Conservation (phyloP, 1,140 invertebrate genomes). For the Drosophila busckii region DNA sequence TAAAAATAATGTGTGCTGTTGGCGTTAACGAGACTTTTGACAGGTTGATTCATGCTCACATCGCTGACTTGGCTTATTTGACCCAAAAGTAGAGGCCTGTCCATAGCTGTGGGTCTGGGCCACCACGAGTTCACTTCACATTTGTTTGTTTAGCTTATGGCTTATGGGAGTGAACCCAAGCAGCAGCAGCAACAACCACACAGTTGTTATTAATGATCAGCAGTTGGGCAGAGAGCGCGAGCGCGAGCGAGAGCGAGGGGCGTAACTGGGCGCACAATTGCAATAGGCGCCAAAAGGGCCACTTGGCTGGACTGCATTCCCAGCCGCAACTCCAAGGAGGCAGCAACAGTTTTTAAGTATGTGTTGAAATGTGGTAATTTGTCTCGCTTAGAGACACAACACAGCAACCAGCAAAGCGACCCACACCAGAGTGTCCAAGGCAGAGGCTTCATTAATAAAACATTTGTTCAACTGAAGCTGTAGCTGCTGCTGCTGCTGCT, state of each 20-base stretch:
- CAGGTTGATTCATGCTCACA: conserved; percentile 78
- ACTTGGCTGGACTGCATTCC: conserved; percentile 41
- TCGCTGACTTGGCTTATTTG: conserved; percentile 74
- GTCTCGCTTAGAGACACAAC: conserved; percentile 69
- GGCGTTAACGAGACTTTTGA: conserved; percentile 79
- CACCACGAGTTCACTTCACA: conserved; percentile 54
- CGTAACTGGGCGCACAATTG: conserved; percentile 53
- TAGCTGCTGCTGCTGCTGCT: conserved; percentile 6
- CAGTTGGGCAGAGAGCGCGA: too few species aligned
- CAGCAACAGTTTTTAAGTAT: conserved; percentile 62
- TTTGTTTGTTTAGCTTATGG: conserved; percentile 68
- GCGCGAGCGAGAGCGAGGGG: not conserved
- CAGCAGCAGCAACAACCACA: conserved; percentile 57
- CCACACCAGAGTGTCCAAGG: conserved; percentile 33
- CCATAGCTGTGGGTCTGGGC: conserved; percentile 39
- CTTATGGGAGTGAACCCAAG: conserved; percentile 60
- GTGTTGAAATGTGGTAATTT: conserved; percentile 77
- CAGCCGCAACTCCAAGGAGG: conserved; percentile 20
- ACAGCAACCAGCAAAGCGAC: conserved; percentile 20
- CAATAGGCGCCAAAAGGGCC: conserved; percentile 74
- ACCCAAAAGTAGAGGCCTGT: conserved; percentile 61
- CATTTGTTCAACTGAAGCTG: conserved; percentile 57
- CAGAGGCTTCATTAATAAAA: conserved; percentile 69
- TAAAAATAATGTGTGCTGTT: conserved; percentile 68
- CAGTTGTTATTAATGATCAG: conserved; percentile 75